These are phyloP conservation scores for Camelus dromedarius DNA, from an alignment of 2,113 vertebrate species.

Conservation along the genomic window DNA sequence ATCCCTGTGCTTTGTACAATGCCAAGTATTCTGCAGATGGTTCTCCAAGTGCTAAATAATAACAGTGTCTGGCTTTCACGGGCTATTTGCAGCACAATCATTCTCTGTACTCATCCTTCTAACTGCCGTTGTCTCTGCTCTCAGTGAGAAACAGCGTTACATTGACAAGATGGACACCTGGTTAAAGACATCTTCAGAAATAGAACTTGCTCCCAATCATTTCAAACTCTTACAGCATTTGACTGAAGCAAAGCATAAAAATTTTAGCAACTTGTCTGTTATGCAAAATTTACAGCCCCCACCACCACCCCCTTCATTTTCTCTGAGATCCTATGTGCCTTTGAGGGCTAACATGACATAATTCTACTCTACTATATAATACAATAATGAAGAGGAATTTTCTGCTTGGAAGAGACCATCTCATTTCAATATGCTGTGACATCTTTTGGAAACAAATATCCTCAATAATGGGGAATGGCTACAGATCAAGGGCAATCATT, in stretches of 20 bases:
- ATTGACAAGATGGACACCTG: conserved; percentile 69
- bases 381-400: conserved; percentile 68
- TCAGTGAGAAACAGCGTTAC: conserved; percentile 42
- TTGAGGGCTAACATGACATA: conserved; percentile 70
- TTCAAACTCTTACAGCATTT: conserved; percentile 57
- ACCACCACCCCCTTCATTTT: conserved; percentile 48
- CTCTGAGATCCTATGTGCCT: conserved; percentile 59
- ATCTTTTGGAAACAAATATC: conserved; percentile 83
- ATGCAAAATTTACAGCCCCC: conserved; percentile 62
- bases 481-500: conserved; percentile 83
- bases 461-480: conserved; percentile 77
- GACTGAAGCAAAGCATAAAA: conserved; percentile 34
- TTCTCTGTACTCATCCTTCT: conserved; percentile 69
- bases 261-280: conserved; percentile 57
- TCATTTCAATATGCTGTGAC: conserved; percentile 81
- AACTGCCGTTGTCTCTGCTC: conserved; percentile 51
- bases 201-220: conserved; percentile 33
- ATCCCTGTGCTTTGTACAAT: conserved; percentile 47
- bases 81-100: conserved; percentile 61
- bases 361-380: conserved; percentile 68
- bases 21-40: conserved; percentile 56
- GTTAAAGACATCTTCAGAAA: conserved; percentile 67
- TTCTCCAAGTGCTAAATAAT: conserved; percentile 62
- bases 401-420: conserved; percentile 79
- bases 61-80: conserved; percentile 62